A percentile compares a stretch with the other conserved stretches of the same genome.
These are phyloP conservation scores for Nesospiza acunhae DNA, from an alignment of 2,113 vertebrate species.

Conservation along the genomic window DNA sequence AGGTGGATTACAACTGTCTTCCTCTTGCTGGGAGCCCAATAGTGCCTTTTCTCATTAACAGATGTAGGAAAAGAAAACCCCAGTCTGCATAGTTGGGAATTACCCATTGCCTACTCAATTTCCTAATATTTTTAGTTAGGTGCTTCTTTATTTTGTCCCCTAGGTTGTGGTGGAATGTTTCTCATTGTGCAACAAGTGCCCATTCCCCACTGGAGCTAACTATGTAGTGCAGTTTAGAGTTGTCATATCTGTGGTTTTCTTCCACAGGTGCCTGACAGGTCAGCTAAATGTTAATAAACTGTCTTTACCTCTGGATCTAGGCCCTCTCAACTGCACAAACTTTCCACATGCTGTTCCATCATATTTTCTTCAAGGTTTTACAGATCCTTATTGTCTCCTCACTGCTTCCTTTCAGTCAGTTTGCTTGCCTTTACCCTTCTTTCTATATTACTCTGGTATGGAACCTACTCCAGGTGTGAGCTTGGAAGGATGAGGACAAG, in stretches of 20 bases:
- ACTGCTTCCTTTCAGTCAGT: neutral
- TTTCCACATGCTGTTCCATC: neutral
- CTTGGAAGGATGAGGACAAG: neutral
- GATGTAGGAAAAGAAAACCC: neutral
- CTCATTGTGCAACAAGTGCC: neutral
- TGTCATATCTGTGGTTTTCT: neutral
- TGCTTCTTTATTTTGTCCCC: neutral
- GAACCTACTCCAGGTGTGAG: neutral
- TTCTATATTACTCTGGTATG: neutral
- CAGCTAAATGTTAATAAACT: neutral
- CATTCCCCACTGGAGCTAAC: neutral
- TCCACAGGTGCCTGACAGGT: neutral
- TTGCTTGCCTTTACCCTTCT: neutral
- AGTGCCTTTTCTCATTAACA: neutral
- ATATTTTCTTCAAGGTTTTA: neutral
- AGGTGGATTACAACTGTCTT: neutral
- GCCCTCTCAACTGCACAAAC: neutral
- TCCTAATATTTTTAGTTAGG: neutral
- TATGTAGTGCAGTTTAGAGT: neutral
- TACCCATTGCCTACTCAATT: neutral
- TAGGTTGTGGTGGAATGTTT: neutral
- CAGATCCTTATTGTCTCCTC: neutral
- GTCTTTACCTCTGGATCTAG: neutral
- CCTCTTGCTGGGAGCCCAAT: neutral
- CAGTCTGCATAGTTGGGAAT: neutral